Conservation (phyloP, 2,113 vertebrate genomes). For the pig (Sus scrofa) region DNA sequence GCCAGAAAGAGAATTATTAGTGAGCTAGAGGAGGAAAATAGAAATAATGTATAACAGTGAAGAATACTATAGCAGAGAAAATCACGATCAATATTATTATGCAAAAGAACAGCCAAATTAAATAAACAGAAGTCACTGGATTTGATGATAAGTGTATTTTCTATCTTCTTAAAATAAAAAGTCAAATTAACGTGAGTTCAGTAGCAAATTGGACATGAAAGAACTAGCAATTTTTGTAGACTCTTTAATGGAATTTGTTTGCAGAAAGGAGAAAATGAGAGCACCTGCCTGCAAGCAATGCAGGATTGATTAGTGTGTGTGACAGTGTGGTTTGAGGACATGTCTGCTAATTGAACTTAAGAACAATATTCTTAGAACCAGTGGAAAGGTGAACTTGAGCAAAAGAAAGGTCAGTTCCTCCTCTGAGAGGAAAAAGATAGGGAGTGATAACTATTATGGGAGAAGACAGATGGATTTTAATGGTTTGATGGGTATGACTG, state of each 20-base stretch:
- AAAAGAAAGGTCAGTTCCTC: slow-evolving; percentile 10
- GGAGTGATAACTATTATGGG: neutral
- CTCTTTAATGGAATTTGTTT: neutral
- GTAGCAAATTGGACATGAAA: slow-evolving; percentile 14
- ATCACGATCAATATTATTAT: neutral
- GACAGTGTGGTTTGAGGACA: neutral
- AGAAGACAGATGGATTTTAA: slow-evolving; percentile 35
- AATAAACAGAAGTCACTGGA: neutral
- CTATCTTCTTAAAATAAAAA: slow-evolving; percentile 13
- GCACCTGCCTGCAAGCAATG: neutral
- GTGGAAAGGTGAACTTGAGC: slow-evolving; percentile 51
- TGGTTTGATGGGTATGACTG: slow-evolving; percentile 40
- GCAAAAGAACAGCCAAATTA: neutral
- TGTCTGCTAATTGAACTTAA: neutral
- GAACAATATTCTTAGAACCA: neutral
- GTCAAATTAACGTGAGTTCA: neutral
- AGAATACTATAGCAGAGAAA: neutral
- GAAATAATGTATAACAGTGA: neutral
- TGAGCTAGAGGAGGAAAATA: neutral
- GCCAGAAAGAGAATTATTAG: neutral
- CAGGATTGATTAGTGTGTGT: neutral
- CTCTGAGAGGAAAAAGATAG: neutral
- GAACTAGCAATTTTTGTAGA: neutral
- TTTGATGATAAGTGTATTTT: neutral
- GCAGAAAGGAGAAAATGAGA: neutral